Evolutionary conservation across 2,113 vertebrate genomes (phyloP).

Genomic region (Xyrauchen texanus): DNA sequence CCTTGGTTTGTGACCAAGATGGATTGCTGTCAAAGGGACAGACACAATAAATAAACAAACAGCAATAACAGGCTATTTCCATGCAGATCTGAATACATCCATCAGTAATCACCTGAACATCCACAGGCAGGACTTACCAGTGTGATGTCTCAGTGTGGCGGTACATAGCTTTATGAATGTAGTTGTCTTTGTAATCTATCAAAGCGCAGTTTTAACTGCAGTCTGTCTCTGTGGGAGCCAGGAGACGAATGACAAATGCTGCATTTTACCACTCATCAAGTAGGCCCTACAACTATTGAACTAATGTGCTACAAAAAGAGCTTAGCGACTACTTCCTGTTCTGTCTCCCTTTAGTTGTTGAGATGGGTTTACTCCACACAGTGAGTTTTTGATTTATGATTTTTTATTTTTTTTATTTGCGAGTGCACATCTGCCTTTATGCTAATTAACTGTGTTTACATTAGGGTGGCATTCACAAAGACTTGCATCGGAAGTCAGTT

Average conservation of each 20-base stretch:
- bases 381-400: conserved; percentile 18
- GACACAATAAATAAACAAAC: conserved; percentile 27
- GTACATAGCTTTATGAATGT: conserved; percentile 42
- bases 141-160: conserved; percentile 1
- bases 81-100: conserved; percentile 32
- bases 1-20: conserved; percentile 8
- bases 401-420: neutral
- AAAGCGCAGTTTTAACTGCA: conserved; percentile 51
- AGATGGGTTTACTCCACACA: neutral
- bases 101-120: conserved; percentile 25
- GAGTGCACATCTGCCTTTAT: neutral
- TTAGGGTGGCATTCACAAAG: conserved; percentile 4
- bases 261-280: conserved; percentile 56
- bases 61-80: conserved; percentile 16
- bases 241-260: conserved; percentile 50
- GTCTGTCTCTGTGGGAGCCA: conserved; percentile 50
- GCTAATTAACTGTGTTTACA: conserved; percentile 24
- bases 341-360: conserved; percentile 11
- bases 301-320: conserved; percentile 55
- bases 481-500: conserved; percentile 8
- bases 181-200: conserved; percentile 47
- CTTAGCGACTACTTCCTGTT: conserved; percentile 50
- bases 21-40: conserved; percentile 22
- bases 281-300: conserved; percentile 20
- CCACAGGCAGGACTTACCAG: conserved; percentile 1